phyloP scores from a whole-genome alignment of 2,797 vertebrate species.

The Falco columbarius region DNA sequence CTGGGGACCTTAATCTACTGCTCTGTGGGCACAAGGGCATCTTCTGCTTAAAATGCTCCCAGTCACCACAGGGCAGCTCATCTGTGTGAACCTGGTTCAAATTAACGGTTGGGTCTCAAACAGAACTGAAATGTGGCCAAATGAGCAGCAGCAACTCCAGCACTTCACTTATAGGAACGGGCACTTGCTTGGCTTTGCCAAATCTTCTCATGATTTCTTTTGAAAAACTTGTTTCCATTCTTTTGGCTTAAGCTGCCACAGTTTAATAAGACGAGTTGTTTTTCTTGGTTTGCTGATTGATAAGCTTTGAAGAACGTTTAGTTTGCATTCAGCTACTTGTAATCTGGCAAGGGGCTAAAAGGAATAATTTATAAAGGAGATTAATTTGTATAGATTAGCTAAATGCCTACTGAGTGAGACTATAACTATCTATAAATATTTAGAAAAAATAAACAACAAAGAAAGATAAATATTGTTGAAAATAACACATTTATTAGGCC shows the following conservation, averaged over 20 bases:
- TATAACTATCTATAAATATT: neutral
- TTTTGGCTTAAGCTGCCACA: neutral
- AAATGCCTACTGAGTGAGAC: neutral
- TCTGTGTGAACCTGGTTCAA: slow-evolving; percentile 22
- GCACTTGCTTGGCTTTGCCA: slow-evolving; percentile 11
- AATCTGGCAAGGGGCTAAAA: neutral
- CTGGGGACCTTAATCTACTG: neutral
- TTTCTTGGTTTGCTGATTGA: neutral
- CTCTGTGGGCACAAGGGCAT: neutral
- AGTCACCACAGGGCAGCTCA: slow-evolving; percentile 5
- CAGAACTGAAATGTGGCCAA: slow-evolving; percentile 19
- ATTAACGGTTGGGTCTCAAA: slow-evolving; percentile 12
- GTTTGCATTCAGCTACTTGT: neutral
- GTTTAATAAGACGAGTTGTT: neutral
- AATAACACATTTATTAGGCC: neutral
- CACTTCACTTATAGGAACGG: neutral
- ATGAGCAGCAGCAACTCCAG: slow-evolving; percentile 10
- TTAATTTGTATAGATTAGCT: neutral
- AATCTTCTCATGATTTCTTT: neutral
- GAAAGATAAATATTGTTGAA: slow-evolving; percentile 2
- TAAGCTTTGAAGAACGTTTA: neutral
- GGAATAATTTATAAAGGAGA: slow-evolving; percentile 8
- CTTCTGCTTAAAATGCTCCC: slow-evolving; percentile 39
- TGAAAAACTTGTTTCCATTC: neutral
- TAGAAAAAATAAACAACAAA: neutral